phyloP scores from a whole-genome alignment of 2,113 vertebrate species.

The Myotis yumanensis region DNA sequence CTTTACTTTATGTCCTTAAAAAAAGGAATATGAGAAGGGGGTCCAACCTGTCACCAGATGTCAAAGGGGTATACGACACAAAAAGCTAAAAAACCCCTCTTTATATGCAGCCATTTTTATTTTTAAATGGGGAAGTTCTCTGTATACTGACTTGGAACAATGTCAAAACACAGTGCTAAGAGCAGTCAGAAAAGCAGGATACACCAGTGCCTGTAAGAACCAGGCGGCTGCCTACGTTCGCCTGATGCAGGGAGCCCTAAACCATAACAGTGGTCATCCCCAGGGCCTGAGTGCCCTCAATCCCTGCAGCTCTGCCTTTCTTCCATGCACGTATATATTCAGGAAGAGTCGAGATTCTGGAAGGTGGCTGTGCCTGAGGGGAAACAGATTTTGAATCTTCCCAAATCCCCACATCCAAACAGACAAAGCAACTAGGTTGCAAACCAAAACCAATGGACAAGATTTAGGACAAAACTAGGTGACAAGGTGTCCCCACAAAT shows the following conservation, averaged over 20 bases:
- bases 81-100: background rate
- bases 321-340: background rate
- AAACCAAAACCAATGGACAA: background rate
- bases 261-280: background rate
- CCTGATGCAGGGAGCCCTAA: background rate
- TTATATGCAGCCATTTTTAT: background rate
- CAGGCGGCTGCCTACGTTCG: background rate
- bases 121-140: slow-evolving; percentile 4
- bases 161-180: background rate
- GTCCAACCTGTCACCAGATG: background rate
- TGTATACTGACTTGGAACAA: background rate
- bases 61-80: background rate
- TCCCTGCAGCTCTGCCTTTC: background rate
- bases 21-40: background rate
- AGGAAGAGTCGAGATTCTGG: background rate
- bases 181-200: background rate
- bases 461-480: background rate
- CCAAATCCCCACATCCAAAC: background rate
- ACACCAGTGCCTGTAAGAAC: background rate
- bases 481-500: background rate
- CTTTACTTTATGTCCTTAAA: background rate
- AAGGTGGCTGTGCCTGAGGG: background rate
- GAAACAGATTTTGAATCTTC: background rate
- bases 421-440: background rate
- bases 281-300: no score